Conservation (phyloP, 2,888 invertebrate genomes). For the Tipula helvola region DNA sequence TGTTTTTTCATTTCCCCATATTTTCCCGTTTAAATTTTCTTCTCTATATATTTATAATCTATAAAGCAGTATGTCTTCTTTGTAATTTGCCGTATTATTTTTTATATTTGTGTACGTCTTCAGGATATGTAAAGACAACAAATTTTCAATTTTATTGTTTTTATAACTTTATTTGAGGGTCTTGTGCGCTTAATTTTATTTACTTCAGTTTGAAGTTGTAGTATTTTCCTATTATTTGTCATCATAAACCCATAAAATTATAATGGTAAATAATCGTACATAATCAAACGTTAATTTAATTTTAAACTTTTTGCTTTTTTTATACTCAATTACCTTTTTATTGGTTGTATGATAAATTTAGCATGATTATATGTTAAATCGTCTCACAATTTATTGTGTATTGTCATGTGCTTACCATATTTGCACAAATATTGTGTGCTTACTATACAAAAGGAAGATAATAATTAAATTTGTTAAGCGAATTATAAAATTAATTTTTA, state of each 20-base stretch:
- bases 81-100: neutral
- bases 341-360: neutral
- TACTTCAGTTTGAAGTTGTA: neutral
- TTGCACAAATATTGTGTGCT: too few species aligned
- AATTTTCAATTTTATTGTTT: neutral
- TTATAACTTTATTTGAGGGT: neutral
- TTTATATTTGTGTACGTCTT: neutral
- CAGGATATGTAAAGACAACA: neutral
- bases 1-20: neutral
- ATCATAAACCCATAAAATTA: neutral
- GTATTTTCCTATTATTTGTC: neutral
- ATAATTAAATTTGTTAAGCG: too few species aligned
- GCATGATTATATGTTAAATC: neutral
- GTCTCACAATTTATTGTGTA: too few species aligned
- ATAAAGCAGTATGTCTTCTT: neutral
- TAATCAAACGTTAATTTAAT: neutral
- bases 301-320: neutral
- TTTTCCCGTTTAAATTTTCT: neutral
- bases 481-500: too few species aligned
- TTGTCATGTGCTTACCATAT: too few species aligned
- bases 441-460: too few species aligned
- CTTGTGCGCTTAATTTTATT: neutral
- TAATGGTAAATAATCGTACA: neutral
- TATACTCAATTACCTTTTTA: neutral
- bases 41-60: neutral